Evolutionary conservation across 2,113 vertebrate genomes (phyloP).

Genomic region (Tursiops truncatus): DNA sequence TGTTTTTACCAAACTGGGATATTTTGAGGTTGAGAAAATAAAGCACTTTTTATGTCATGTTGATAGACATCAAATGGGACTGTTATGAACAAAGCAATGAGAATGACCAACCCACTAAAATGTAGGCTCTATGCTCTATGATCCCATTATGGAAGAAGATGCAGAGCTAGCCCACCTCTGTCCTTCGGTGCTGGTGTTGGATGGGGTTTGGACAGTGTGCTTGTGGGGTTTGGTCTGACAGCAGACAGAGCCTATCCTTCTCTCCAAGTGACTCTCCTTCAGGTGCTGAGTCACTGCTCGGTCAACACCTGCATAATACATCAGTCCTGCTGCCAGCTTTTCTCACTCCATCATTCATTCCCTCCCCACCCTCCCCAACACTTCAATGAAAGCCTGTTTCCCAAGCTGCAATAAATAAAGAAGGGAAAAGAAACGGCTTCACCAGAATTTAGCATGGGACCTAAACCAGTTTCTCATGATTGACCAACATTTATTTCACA

Average conservation of each 20-base stretch:
- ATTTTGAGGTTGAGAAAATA: background rate
- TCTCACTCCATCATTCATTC: background rate
- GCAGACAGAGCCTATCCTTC: background rate
- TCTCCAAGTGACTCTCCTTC: background rate
- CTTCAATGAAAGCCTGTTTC: background rate
- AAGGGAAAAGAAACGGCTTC: background rate
- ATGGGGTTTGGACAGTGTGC: rapidly evolving
- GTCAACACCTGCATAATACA: background rate
- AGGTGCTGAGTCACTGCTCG: no score
- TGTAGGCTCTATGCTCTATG: rapidly evolving
- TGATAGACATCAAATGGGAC: background rate
- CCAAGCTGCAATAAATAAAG: background rate
- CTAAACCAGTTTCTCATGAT: background rate
- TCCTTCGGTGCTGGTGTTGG: background rate
- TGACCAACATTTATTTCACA: background rate
- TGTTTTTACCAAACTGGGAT: background rate
- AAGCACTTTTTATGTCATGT: background rate
- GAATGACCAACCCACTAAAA: no score
- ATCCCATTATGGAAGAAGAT: no score
- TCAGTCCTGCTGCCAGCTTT: background rate
- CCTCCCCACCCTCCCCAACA: rapidly evolving
- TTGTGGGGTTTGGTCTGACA: background rate
- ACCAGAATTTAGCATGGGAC: background rate
- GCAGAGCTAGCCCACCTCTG: background rate
- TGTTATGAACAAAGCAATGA: background rate